A percentile compares a stretch with the other conserved stretches of the same genome.
Evolutionary conservation across 2,797 vertebrate genomes (phyloP).

Genomic region (Muscicapa comitata): DNA sequence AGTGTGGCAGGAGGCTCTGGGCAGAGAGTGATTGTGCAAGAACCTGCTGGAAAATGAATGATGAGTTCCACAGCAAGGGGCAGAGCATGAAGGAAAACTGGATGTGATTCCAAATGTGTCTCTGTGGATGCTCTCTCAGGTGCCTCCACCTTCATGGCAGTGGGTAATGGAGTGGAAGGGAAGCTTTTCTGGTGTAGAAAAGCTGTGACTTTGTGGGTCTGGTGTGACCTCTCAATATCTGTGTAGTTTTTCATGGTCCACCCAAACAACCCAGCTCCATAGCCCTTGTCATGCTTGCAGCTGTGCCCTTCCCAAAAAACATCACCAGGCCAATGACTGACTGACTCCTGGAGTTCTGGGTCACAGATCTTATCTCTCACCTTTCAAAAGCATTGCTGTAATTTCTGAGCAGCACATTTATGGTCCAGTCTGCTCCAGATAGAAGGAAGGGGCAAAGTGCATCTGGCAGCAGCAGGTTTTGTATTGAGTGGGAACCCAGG

Average conservation of each 20-base stretch:
- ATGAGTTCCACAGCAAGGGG: not conserved
- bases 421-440: not conserved
- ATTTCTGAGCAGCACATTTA: not conserved
- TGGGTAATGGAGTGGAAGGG: not conserved
- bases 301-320: not conserved
- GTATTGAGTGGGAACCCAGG: not conserved
- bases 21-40: not conserved
- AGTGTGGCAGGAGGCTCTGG: not conserved
- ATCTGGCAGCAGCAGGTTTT: not conserved
- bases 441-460: not conserved
- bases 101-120: not conserved
- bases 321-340: not conserved
- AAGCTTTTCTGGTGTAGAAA: not conserved
- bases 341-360: not conserved
- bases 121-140: not conserved
- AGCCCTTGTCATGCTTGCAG: not conserved
- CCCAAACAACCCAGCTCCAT: not conserved
- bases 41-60: not conserved
- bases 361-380: not conserved
- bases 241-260: not conserved
- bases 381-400: not conserved
- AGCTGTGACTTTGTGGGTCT: not conserved
- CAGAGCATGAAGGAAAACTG: fast-evolving
- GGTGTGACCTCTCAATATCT: not conserved
- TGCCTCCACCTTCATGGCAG: not conserved